phyloP scores from a whole-genome alignment of 2,113 vertebrate genomes.

The Myrmecophaga tridactyla region DNA sequence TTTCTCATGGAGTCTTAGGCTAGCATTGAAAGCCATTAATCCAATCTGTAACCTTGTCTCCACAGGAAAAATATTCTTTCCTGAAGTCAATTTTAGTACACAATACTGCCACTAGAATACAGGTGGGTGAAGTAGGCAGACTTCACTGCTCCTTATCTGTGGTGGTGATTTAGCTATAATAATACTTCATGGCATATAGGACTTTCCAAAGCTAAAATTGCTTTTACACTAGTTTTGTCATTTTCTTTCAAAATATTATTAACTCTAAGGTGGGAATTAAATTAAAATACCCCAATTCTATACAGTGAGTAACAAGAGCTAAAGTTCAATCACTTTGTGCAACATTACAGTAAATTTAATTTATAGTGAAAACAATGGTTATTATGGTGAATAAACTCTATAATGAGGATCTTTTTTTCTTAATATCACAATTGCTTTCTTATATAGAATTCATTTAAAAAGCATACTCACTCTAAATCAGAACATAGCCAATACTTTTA shows the following conservation, averaged over 20 bases:
- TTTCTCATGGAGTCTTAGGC: not conserved
- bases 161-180: not conserved
- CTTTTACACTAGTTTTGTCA: not conserved
- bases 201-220: not conserved
- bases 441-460: not conserved
- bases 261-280: not conserved
- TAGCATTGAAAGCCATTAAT: not conserved
- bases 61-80: not conserved
- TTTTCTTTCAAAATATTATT: not conserved
- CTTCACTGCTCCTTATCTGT: no score
- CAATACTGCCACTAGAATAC: not conserved
- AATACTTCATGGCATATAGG: not conserved
- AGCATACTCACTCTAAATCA: not conserved
- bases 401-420: not conserved
- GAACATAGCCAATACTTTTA: not conserved
- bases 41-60: not conserved
- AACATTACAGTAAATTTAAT: not conserved
- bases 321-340: not conserved
- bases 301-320: not conserved
- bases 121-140: no score
- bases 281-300: not conserved
- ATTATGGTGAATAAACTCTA: not conserved
- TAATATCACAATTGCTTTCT: not conserved
- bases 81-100: not conserved
- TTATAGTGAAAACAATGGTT: not conserved